Conservation (phyloP, 2,113 vertebrate genomes). For the Morone saxatilis region DNA sequence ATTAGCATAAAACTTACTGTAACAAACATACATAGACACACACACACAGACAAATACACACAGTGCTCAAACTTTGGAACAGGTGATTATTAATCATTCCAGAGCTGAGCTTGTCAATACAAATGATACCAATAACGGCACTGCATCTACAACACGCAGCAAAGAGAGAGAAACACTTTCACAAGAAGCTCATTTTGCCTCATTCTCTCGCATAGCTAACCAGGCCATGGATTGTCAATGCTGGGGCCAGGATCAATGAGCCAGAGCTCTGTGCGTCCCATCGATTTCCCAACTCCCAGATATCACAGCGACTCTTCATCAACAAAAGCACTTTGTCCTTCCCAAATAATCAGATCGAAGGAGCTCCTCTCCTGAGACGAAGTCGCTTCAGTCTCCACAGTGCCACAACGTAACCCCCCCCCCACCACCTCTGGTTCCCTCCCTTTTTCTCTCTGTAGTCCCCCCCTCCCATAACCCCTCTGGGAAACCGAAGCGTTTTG, state of each 20-base stretch:
- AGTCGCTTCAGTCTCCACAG: slow-evolving; percentile 62
- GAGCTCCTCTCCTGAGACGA: slow-evolving; percentile 76
- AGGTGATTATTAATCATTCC: slow-evolving; percentile 95
- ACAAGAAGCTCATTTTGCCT: slow-evolving; percentile 88
- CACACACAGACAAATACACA: slow-evolving; percentile 4
- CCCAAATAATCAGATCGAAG: slow-evolving; percentile 90
- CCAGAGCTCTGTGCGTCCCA: slow-evolving; percentile 86
- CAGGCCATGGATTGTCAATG: slow-evolving; percentile 89
- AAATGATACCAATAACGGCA: slow-evolving; percentile 68
- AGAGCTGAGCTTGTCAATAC: slow-evolving; percentile 88
- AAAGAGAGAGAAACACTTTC: slow-evolving; percentile 83
- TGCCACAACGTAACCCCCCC: slow-evolving; percentile 1
- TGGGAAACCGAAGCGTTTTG: slow-evolving; percentile 42
- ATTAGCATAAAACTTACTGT: slow-evolving; percentile 49
- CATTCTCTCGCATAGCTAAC: slow-evolving; percentile 87
- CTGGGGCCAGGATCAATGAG: slow-evolving; percentile 86
- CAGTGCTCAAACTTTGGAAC: slow-evolving; percentile 82
- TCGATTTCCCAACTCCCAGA: slow-evolving; percentile 91
- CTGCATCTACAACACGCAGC: slow-evolving; percentile 41
- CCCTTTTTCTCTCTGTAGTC: slow-evolving; percentile 9
- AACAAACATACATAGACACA: slow-evolving; percentile 10
- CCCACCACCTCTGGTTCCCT: background rate
- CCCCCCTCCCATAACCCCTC: background rate
- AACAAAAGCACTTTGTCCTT: slow-evolving; percentile 90
- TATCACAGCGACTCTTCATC: slow-evolving; percentile 90